These are phyloP conservation scores for Eutrigla gurnardus DNA, from an alignment of 2,797 vertebrate species.

Conservation along the genomic window DNA sequence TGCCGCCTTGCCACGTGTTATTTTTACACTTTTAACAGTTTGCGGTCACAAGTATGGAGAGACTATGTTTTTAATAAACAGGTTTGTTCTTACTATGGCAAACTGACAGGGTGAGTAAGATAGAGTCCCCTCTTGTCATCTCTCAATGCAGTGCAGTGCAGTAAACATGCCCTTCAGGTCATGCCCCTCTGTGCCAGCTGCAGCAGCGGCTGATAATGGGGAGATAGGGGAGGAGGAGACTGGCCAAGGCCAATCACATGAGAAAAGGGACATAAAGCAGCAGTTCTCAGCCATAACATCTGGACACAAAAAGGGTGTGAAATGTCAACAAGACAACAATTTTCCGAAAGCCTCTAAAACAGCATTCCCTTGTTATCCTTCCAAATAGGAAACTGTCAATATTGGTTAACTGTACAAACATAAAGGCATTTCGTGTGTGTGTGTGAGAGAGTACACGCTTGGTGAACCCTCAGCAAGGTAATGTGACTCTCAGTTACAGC, in stretches of 20 bases:
- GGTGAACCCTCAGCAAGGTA: constrained; percentile 52
- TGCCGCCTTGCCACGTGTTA: constrained; percentile 66
- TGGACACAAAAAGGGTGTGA: constrained; percentile 56
- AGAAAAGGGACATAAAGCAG: constrained; percentile 52
- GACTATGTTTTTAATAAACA: constrained; percentile 34
- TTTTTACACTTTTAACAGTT: constrained; percentile 66
- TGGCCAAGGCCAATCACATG: constrained; percentile 67
- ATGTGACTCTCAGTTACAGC: constrained; percentile 67
- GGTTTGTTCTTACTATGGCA: constrained; percentile 21
- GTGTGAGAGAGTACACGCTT: background rate
- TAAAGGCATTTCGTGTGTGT: constrained; percentile 32
- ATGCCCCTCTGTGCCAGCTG: constrained; percentile 49
- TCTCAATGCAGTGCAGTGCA: constrained; percentile 18
- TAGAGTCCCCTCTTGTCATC: background rate
- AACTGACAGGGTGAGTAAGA: constrained; percentile 17
- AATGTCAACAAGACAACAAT: constrained; percentile 56
- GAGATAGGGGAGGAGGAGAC: constrained; percentile 22
- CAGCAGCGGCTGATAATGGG: constrained; percentile 66
- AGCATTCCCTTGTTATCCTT: constrained; percentile 51
- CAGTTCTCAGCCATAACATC: constrained; percentile 67
- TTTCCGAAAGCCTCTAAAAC: constrained; percentile 31
- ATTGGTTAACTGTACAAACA: constrained; percentile 68
- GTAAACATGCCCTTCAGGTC: constrained; percentile 27
- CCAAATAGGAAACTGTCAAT: constrained; percentile 57
- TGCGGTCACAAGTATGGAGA: constrained; percentile 46